A percentile compares a stretch with the other conserved stretches of the same genome.
These are phyloP conservation scores for Daphoenositta chrysoptera DNA, from an alignment of 2,113 vertebrate species.

Conservation along the genomic window DNA sequence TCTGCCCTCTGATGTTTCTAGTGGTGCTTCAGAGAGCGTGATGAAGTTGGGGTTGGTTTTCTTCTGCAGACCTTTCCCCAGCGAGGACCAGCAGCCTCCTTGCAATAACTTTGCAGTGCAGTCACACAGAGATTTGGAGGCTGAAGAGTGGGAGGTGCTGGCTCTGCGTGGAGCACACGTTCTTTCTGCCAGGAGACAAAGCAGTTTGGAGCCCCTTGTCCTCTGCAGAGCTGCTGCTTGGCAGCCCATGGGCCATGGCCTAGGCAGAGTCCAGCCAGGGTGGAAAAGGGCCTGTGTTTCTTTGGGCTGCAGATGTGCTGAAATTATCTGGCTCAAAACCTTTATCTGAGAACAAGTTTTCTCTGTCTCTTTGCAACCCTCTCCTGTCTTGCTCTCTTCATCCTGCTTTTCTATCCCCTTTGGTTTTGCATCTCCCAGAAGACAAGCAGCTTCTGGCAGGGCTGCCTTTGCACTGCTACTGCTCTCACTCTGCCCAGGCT, in stretches of 20 bases:
- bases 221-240: background rate
- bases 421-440: background rate
- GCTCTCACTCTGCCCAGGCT: background rate
- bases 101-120: background rate
- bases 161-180: background rate
- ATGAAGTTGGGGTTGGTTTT: background rate
- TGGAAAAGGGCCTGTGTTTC: background rate
- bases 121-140: background rate
- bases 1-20: background rate
- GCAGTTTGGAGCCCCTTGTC: background rate
- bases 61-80: background rate
- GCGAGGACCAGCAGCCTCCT: background rate
- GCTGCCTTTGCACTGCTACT: background rate
- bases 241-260: background rate
- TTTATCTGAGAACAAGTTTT: background rate
- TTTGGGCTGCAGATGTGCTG: background rate
- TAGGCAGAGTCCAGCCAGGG: background rate
- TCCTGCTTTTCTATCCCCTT: background rate
- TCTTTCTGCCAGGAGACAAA: background rate
- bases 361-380: background rate
- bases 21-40: background rate
- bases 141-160: background rate
- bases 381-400: background rate
- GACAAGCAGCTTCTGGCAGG: background rate
- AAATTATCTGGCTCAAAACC: background rate